These are phyloP conservation scores for Parauchenoglanis ngamensis DNA, from an alignment of 2,797 vertebrate genomes.

Conservation along the genomic window DNA sequence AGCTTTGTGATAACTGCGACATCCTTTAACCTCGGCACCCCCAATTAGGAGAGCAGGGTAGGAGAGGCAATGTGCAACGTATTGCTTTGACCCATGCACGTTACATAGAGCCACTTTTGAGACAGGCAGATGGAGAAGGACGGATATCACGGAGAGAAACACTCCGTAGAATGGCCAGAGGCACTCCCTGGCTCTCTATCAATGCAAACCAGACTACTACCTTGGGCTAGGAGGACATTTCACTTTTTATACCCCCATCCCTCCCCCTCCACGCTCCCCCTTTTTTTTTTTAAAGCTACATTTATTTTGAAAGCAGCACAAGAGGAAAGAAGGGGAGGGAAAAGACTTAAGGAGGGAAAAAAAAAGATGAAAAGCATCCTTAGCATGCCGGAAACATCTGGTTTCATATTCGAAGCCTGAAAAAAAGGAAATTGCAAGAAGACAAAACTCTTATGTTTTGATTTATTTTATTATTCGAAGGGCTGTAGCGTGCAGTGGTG, in stretches of 20 bases:
- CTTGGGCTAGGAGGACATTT: constrained; percentile 89
- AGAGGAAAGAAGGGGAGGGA: constrained; percentile 50
- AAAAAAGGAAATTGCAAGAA: constrained; percentile 94
- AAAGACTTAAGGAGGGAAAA: constrained; percentile 57
- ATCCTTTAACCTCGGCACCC: constrained; percentile 77
- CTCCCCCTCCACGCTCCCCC: constrained; percentile 49
- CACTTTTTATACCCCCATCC: constrained; percentile 83
- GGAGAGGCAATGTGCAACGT: constrained; percentile 22
- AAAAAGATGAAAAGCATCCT: constrained; percentile 94
- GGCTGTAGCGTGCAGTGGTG: constrained; percentile 81
- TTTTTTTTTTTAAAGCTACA: constrained; percentile 80
- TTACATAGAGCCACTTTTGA: constrained; percentile 69
- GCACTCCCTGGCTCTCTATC: constrained; percentile 83
- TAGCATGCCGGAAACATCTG: constrained; percentile 94
- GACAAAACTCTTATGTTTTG: constrained; percentile 96
- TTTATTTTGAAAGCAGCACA: constrained; percentile 85
- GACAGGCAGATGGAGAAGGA: constrained; percentile 70
- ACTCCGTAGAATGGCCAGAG: constrained; percentile 77
- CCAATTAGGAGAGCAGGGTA: constrained; percentile 70
- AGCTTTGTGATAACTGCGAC: constrained; percentile 73
- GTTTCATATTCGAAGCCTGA: constrained; percentile 88
- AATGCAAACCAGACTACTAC: constrained; percentile 95
- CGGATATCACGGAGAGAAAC: constrained; percentile 74
- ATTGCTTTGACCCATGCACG: constrained; percentile 73
- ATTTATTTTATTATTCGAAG: constrained; percentile 93